phyloP scores from a whole-genome alignment of 2,888 invertebrate species.

The Drosophila paucipuncta region DNA sequence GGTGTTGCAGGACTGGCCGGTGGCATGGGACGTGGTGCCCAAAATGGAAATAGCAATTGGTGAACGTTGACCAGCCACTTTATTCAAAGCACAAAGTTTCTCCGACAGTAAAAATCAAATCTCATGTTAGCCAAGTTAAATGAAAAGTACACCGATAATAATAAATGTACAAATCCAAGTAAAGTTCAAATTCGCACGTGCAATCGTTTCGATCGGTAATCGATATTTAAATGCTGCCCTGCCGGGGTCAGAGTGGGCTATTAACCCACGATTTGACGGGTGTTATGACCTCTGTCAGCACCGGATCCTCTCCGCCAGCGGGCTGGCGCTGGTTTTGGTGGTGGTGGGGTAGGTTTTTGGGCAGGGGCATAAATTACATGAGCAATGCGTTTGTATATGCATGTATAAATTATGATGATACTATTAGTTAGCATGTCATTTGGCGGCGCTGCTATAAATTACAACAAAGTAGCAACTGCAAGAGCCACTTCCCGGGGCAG shows the following conservation, averaged over 20 bases:
- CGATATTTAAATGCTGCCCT: conserved; percentile 59
- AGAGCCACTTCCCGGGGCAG: conserved; percentile 25
- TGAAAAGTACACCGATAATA: neutral
- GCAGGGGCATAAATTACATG: conserved; percentile 69
- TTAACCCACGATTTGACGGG: conserved; percentile 65
- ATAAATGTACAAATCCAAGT: conserved; percentile 1
- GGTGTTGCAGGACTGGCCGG: conserved; percentile 16
- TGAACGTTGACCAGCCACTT: neutral
- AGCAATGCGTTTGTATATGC: conserved; percentile 57
- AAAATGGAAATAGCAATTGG: conserved; percentile 49
- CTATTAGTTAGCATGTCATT: conserved; percentile 83
- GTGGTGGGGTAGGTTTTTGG: conserved; percentile 2
- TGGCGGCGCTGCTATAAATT: conserved; percentile 81
- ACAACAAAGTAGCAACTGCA: conserved; percentile 70
- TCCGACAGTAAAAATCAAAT: neutral
- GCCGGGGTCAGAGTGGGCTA: conserved; percentile 57
- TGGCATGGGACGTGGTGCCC: conserved; percentile 38
- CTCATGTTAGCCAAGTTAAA: conserved; percentile 4
- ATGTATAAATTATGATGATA: conserved; percentile 82
- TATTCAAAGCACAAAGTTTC: neutral
- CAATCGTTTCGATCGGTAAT: neutral
- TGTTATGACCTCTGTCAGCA: conserved; percentile 78
- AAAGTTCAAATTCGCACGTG: neutral
- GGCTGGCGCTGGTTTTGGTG: neutral
- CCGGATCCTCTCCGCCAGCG: conserved; percentile 22